Evolutionary conservation across 2,113 vertebrate genomes (phyloP).

Genomic region (Anolis sagrei): DNA sequence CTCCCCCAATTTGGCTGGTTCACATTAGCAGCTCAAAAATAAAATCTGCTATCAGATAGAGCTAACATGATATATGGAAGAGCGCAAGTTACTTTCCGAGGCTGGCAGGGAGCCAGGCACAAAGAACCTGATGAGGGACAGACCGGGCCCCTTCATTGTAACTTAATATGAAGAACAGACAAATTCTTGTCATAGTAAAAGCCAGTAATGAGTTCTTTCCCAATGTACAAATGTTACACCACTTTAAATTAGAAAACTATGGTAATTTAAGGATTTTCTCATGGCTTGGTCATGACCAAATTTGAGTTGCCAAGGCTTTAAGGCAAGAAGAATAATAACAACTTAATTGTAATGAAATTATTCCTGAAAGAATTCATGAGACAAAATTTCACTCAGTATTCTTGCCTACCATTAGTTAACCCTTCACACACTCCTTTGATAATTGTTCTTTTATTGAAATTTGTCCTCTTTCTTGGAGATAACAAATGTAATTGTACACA

Average conservation of each 20-base stretch:
- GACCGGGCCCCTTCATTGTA: constrained; percentile 21
- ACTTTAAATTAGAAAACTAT: constrained; percentile 37
- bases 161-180: constrained; percentile 42
- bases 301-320: not conserved
- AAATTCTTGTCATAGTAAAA: constrained; percentile 63
- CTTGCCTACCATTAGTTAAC: not conserved
- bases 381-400: not conserved
- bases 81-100: constrained; percentile 27
- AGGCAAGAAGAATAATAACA: not conserved
- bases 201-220: constrained; percentile 35
- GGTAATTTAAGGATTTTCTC: constrained; percentile 35
- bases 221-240: constrained; percentile 22
- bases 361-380: not conserved
- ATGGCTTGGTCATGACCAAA: not conserved
- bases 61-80: not conserved
- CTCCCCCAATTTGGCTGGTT: not conserved
- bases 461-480: not conserved
- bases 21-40: constrained; percentile 45
- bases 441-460: not conserved
- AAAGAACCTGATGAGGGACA: constrained; percentile 39
- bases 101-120: constrained; percentile 31
- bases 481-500: not conserved
- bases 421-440: not conserved
- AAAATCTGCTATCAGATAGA: constrained; percentile 40
- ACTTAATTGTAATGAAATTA: not conserved